Evolutionary conservation across 1,140 invertebrate genomes (phyloP).

Genomic region (Amphibalanus amphitrite): DNA sequence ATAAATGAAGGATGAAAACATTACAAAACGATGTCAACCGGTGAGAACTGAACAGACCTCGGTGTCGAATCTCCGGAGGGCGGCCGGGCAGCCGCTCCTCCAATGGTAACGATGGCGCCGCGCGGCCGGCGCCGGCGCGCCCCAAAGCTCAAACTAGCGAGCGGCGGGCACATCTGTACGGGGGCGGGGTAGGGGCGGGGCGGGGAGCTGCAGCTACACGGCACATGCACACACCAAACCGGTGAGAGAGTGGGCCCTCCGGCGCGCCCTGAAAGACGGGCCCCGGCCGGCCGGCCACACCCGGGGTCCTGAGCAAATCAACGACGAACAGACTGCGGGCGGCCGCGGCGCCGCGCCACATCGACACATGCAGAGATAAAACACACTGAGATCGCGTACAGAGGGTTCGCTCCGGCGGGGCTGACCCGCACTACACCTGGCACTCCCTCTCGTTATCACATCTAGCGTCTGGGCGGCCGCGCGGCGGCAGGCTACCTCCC

Average conservation of each 20-base stretch:
- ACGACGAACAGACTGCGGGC: background rate
- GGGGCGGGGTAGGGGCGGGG: too few relatives aligned
- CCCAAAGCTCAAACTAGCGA: background rate
- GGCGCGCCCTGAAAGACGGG: background rate
- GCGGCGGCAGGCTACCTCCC: background rate
- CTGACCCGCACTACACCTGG: background rate
- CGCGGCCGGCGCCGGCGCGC: too few relatives aligned
- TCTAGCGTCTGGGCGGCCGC: background rate
- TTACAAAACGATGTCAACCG: background rate
- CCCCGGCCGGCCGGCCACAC: background rate
- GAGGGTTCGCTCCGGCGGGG: background rate
- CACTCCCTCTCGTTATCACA: background rate
- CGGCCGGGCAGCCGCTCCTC: background rate
- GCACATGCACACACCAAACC: background rate
- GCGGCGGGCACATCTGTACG: background rate
- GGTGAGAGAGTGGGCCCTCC: background rate
- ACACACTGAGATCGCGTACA: background rate
- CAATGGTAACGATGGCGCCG: background rate
- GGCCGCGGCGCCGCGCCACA: background rate
- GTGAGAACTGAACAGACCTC: background rate
- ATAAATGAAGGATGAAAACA: constrained; percentile 1
- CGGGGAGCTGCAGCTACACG: background rate
- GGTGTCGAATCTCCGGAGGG: background rate
- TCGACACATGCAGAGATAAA: background rate
- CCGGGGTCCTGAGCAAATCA: background rate